Percentiles rank a stretch among this genome's conserved stretches.
phyloP scores from a whole-genome alignment of 2,797 vertebrate species.

The Remorina albescens region DNA sequence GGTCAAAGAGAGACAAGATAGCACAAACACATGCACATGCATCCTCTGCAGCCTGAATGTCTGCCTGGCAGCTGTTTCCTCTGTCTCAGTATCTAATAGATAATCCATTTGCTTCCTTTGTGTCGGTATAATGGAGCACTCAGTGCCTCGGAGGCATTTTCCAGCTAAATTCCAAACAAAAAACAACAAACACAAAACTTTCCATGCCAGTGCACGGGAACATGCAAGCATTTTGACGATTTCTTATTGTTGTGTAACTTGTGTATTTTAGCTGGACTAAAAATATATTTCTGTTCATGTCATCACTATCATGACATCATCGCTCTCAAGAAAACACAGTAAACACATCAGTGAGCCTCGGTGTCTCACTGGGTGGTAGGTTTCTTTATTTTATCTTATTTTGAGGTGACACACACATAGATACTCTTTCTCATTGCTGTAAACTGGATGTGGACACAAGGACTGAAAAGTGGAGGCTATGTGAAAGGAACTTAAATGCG shows the following conservation, averaged over 20 bases:
- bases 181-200: conserved; percentile 42
- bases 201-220: conserved; percentile 49
- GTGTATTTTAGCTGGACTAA: neutral
- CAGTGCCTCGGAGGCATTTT: conserved; percentile 48
- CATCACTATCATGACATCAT: neutral
- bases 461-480: too few relatives aligned
- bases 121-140: conserved; percentile 63
- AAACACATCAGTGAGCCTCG: neutral
- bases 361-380: too few relatives aligned
- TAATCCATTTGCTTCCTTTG: conserved; percentile 65
- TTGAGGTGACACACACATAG: neutral
- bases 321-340: neutral
- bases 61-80: conserved; percentile 53
- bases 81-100: conserved; percentile 58
- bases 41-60: conserved; percentile 50
- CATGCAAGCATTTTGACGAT: conserved; percentile 14
- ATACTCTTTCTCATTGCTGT: neutral
- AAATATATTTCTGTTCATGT: neutral
- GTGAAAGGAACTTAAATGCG: too few relatives aligned
- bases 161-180: conserved; percentile 38
- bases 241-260: conserved; percentile 32
- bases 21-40: conserved; percentile 24
- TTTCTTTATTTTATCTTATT: neutral
- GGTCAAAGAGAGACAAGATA: conserved; percentile 2
- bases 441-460: too few relatives aligned